Conservation (phyloP, 1,140 invertebrate species). For the Drosophila kurseongensis region DNA sequence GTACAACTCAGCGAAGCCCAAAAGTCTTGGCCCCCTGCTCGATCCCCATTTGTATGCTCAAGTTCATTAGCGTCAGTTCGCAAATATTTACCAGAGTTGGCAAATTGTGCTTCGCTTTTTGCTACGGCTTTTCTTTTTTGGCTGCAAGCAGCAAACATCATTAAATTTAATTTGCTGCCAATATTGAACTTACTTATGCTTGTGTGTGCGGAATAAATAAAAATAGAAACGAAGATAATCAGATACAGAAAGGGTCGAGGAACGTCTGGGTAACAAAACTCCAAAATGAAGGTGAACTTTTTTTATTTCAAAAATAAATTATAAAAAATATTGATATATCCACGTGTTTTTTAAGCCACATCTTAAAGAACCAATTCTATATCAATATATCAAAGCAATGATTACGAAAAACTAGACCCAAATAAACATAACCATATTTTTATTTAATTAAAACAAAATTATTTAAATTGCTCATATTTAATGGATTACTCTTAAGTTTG, state of each 20-base stretch:
- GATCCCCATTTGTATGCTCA: conserved; percentile 69
- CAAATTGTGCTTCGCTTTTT: conserved; percentile 56
- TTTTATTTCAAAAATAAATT: too few species aligned
- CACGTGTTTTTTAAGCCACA: too few species aligned
- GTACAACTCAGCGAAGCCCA: conserved; percentile 10
- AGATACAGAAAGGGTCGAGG: background rate
- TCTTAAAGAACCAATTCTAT: too few species aligned
- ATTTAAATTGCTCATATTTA: background rate
- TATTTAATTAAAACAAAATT: too few species aligned
- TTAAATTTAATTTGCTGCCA: conserved; percentile 80
- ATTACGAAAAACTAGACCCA: too few species aligned
- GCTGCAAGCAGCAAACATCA: conserved; percentile 70
- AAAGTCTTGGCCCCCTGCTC: conserved; percentile 3
- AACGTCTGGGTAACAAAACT: conserved; percentile 5
- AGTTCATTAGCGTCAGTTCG: conserved; percentile 78
- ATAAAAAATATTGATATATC: too few species aligned
- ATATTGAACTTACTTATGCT: conserved; percentile 58
- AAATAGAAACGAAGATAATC: conserved; percentile 8
- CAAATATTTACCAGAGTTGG: conserved; percentile 70
- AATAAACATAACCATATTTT: too few species aligned
- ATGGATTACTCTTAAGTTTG: background rate
- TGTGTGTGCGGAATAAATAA: conserved; percentile 29
- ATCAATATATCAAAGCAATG: too few species aligned
- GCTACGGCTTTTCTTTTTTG: conserved; percentile 27
- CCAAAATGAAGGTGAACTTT: too few species aligned